Evolutionary conservation across 2,888 invertebrate species (phyloP), one percentile per base, ranked within the genome.

Genomic region (Belgica antarctica): DNA sequence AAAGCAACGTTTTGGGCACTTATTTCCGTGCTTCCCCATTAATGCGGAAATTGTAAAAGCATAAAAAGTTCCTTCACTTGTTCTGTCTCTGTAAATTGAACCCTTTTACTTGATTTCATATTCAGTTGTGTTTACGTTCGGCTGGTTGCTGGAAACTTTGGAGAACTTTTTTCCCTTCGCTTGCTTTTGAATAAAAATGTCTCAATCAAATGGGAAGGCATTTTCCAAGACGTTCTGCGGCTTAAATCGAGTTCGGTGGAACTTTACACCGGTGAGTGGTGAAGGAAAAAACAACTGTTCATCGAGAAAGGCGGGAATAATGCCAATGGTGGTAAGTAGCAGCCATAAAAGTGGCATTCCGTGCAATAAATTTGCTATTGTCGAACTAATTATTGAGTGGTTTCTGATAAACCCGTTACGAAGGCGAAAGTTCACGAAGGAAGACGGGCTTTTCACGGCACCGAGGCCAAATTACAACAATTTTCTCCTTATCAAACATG

Each of bases 351-450:
- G 17, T 8, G 10, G 27, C 46, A 27, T 47, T 46, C 36, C 65
- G 65, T 66, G 65, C 65, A 17, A 27, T 66, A 66, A 66, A 66
- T 66, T 47, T 47, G 47, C 47, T 25, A 25, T 47, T 66, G 65
- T 66, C 47, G 47, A 66, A 66, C 47, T 66, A 66, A 66, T 66
- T 66, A 66, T 66, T 66, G 65, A 66, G 65, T 31, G 65, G 28
- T 66, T 66, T 66, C 47, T 66, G 47, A 66, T 66, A 66, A 27
- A 65, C 25, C 25, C 22, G 36, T 46, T n/a, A 34, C 62, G 28
- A n/a, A 15, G 25, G 4, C 27, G 28, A 22, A n/a, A 36, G 22
- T 22, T 5, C 34, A 22, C 4, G 19, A 52, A 22, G 22, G 12
- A 52, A 52, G 22, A 52, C 3, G 15, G 41, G 41, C 41, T 41